Evolutionary conservation across 1,140 invertebrate genomes (phyloP), one percentile per base, ranked within the genome.

Genomic region (Myzus persicae): DNA sequence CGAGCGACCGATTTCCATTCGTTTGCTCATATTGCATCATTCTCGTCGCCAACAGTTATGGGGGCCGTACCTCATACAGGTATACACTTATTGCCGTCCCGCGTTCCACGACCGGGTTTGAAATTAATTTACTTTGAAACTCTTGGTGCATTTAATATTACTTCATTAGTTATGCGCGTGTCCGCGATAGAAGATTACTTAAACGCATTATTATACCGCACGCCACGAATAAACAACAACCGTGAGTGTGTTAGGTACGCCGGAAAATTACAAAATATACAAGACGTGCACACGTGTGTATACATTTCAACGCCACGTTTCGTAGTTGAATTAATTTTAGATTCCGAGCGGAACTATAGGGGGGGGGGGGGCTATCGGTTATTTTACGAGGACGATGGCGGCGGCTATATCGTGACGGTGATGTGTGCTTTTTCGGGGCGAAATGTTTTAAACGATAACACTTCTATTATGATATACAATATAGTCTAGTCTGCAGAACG

Each of bases 321-420:
- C 59, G 18, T 76, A 76, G 59, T n/a, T n/a, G 59, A 76, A 76
- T 76, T 76, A 76, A 76, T 76, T 76, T 76, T 76, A 76, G 59
- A 76, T 76, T n/a, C 31, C 31, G 14, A 76, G n/a, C 59, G 59
- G 31, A 14, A n/a, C 59, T 9, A 76, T n/a, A n/a, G n/a, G n/a
- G n/a, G n/a, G n/a, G n/a, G n/a, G n/a, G 59, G 14, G 59, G 36
- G 59, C n/a, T 76, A 76, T 76, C 36, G 59, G 59, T 76, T n/a
- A n/a, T n/a, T 76, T 76, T 76, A 67, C 31, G 59, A 24, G 9
- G 54, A n/a, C n/a, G n/a, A n/a, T n/a, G 4, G 54, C 54, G 2
- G 48, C 20, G 5, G 22, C 48, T 51, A 51, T 48, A 48, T n/a
- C n/a, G n/a, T 18, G 11, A 48, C 3, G 48, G 31, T n/a, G 59